phyloP scores from a whole-genome alignment of 2,113 vertebrate species.

The Pontoporia blainvillei region DNA sequence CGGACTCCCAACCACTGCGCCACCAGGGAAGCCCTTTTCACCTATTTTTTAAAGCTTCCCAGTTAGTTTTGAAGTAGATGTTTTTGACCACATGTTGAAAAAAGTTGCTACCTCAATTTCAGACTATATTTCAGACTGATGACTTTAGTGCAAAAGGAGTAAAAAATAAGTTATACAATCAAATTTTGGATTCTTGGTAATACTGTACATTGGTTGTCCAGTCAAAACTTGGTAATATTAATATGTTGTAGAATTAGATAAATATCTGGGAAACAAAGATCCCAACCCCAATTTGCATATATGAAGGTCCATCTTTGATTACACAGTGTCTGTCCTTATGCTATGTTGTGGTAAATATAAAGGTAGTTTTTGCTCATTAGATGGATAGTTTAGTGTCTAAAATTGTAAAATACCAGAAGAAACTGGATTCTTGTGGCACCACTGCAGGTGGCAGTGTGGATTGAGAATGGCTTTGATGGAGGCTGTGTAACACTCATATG shows the following conservation, averaged over 20 bases:
- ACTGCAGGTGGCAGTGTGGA: background rate
- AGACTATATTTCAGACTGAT: background rate
- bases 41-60: background rate
- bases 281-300: background rate
- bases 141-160: background rate
- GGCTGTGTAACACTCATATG: background rate
- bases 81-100: background rate
- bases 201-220: background rate
- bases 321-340: background rate
- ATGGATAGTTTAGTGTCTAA: background rate
- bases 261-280: background rate
- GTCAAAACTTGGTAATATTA: background rate
- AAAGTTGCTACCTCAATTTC: background rate
- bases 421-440: background rate
- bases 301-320: background rate
- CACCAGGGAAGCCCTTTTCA: too few relatives aligned
- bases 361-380: background rate
- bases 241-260: background rate
- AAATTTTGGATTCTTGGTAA: background rate
- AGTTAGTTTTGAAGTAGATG: background rate
- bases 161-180: background rate
- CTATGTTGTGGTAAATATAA: background rate
- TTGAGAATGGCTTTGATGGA: background rate
- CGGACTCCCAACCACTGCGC: too few relatives aligned
- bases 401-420: background rate